Evolutionary conservation across 2,113 vertebrate genomes (phyloP), one percentile per base, ranked within the genome.

Genomic region (Phrynocephalus versicolor): DNA sequence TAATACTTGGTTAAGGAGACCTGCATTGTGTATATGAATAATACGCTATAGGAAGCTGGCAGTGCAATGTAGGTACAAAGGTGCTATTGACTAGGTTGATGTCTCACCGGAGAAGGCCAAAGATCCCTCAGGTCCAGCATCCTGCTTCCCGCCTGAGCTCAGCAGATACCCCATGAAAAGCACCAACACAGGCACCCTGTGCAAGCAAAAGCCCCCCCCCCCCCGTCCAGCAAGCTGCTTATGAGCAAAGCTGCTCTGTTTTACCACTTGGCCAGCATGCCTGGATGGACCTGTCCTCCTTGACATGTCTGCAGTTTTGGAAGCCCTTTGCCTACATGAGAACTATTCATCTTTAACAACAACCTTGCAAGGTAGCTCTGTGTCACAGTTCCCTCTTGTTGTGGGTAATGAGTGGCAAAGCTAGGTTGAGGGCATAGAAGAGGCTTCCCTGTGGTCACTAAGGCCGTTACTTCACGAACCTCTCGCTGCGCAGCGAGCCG

Each of bases 401-500:
- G 6, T 2, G 6, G 16, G 21, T 30, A 6, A 27, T 19, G 13
- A 13, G 0, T 1, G 30, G 7, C 33, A 45, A 7, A 6, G 25
- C 35, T 23, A 1, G 7, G 2, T 15, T 2, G 16, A 82, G 67
- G 51, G 69, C 21, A 51, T 16, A 45, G 16, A 30, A 35, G 74
- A 55, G 13, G 19, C 2, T 51, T 45, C 16, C 67, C 65, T 33
- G 0, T 16, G 12, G 37, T 16, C 37, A 14, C 23, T 6, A 15
- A n/a, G n/a, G n/a, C n/a, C n/a, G n/a, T n/a, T n/a, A n/a, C n/a
- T n/a, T n/a, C n/a, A n/a, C n/a, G n/a, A n/a, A n/a, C n/a, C n/a
- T n/a, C n/a, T n/a, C n/a, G n/a, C n/a, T n/a, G n/a, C n/a, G n/a
- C n/a, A n/a, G n/a, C n/a, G n/a, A n/a, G n/a, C n/a, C n/a, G n/a